Base-by-base conservation (phyloP, 1,140 invertebrate genomes). In the Listronotus bonariensis region DNA sequence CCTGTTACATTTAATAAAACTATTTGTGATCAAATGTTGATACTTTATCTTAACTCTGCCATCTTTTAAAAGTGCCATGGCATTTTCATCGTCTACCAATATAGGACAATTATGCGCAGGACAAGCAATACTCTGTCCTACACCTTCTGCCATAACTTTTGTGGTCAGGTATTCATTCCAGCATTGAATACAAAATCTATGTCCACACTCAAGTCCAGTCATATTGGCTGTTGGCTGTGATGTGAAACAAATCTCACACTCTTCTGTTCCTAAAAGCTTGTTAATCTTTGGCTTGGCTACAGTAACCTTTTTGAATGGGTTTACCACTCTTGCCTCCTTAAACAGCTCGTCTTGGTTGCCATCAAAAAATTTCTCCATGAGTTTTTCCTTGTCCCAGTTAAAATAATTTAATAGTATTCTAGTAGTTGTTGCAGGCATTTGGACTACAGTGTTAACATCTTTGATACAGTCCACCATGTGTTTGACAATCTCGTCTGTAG, bases 211-310 rank as follows among this genome's bases (percentile, higher is more conserved):
- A 46, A 90, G 74, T 1, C 87, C 87, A 36, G 86, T 84, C 84
- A 90, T 86, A 69, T 82, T 79, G 78, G 65, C 68, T 81, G 78
- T 68, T 83, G 77, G 68, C 52, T 76, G 67, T 15, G 76, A 59
- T 76, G 89, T 87, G 78, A 91, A 96, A 81, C 95, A 97, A 76
- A 97, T 96, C 80, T 95, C 92, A 85, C 95, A 97, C 80, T 95
- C 92, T 79, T 95, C 92, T 48, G 88, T 88, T 51, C 73, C 69
- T 36, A 70, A 46, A 8, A 67, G 26, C 54, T 75, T 74, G 26
- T 57, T 69, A 4, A 71, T 48, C 49, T 76, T 77, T 17, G 71
- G 70, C 54, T 76, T 77, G 7, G 53, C 53, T 9, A 59, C 72
- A 56, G 71, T 70, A 18, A 69, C 49, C 57, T 79, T 82, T 53